These are phyloP conservation scores for Eleutherodactylus coqui DNA, from an alignment of 2,797 vertebrate species.

Conservation along the genomic window DNA sequence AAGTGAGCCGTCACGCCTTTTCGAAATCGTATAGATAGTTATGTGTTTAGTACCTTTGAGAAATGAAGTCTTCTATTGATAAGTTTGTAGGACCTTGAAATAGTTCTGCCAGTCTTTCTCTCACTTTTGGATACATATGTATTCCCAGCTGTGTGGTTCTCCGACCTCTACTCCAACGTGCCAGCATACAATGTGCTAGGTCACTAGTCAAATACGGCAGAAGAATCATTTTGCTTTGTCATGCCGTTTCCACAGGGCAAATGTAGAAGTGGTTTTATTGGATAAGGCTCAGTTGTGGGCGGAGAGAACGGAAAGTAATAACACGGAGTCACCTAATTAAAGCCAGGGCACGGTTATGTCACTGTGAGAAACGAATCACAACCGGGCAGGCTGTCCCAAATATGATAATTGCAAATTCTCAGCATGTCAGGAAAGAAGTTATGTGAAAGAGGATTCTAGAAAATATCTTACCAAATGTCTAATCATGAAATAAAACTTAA, in stretches of 20 bases:
- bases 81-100: background rate
- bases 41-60: background rate
- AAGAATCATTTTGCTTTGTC: slow-evolving; percentile 35
- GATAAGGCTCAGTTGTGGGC: slow-evolving; percentile 11
- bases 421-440: background rate
- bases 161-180: background rate
- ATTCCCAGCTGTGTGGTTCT: background rate
- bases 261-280: slow-evolving; percentile 7
- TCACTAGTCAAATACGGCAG: background rate
- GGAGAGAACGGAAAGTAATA: slow-evolving; percentile 30
- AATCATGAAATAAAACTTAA: background rate
- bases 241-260: slow-evolving; percentile 15
- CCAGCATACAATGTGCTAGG: background rate
- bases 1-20: background rate
- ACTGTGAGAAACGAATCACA: background rate
- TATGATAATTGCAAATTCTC: background rate
- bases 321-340: slow-evolving; percentile 32
- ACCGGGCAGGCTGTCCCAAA: background rate
- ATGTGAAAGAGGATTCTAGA: background rate
- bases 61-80: background rate
- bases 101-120: background rate
- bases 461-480: background rate
- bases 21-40: background rate
- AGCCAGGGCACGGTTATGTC: slow-evolving; percentile 13
- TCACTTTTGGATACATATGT: background rate